Evolutionary conservation across 2,888 invertebrate species (phyloP).

Genomic region (Chironomus riparius): DNA sequence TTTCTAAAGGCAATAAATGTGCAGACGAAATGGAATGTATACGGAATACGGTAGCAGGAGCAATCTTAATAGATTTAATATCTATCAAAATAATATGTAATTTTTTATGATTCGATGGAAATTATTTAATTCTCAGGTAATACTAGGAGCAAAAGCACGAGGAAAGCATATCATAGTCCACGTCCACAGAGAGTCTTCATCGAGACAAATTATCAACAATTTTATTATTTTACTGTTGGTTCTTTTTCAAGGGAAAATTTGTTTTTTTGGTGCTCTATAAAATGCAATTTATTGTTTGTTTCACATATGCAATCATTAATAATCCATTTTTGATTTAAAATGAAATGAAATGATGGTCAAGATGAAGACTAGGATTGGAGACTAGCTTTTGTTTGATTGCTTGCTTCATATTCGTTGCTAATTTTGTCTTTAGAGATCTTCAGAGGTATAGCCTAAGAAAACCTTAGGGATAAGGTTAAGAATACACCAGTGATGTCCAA

Average conservation of each 20-base stretch:
- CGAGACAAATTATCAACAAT: conserved; percentile 18
- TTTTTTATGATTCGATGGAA: conserved; percentile 13
- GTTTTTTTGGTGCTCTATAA: background rate
- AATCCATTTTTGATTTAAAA: background rate
- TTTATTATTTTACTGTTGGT: background rate
- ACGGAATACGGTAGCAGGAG: conserved; percentile 15
- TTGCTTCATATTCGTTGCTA: too few species aligned
- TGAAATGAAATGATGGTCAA: too few species aligned
- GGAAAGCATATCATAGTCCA: conserved; percentile 4
- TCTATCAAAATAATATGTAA: conserved; percentile 14
- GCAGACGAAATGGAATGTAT: background rate
- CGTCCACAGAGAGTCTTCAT: background rate
- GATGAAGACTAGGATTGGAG: too few species aligned
- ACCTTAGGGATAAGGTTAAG: too few species aligned
- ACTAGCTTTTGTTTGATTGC: too few species aligned
- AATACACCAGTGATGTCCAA: too few species aligned
- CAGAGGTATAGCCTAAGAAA: too few species aligned
- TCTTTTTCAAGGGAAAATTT: background rate
- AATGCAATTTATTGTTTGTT: background rate
- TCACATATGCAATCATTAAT: background rate
- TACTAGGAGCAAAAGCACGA: conserved; percentile 8
- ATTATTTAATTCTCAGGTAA: background rate
- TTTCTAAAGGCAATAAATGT: background rate
- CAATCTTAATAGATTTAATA: conserved; percentile 21
- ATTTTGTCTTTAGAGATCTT: too few species aligned